These are phyloP conservation scores for Dorcus parallelipipedus DNA, from an alignment of 2,888 invertebrate species.

Conservation along the genomic window DNA sequence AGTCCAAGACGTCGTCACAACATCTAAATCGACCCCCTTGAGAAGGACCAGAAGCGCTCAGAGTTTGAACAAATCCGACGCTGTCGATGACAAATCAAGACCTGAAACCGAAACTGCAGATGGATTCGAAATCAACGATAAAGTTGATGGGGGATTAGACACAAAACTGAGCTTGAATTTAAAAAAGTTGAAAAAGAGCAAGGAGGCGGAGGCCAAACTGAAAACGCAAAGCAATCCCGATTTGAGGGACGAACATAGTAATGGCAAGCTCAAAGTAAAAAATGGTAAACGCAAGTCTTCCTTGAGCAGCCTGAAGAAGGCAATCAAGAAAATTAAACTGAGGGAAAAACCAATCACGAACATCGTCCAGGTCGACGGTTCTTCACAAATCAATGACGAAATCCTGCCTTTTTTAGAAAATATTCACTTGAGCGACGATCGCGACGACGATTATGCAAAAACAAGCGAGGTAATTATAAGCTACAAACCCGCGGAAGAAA, in stretches of 20 bases:
- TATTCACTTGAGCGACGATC: slow-evolving; percentile 7
- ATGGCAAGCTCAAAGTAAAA: slow-evolving; percentile 10
- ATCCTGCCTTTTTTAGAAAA: slow-evolving; percentile 18
- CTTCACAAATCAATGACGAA: slow-evolving; percentile 20
- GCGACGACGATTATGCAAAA: background rate
- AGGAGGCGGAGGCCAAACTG: slow-evolving; percentile 9
- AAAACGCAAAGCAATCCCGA: slow-evolving; percentile 8
- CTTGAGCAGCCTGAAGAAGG: slow-evolving; percentile 11
- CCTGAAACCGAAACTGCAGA: no score
- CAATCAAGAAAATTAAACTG: slow-evolving; percentile 13
- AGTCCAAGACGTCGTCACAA: no score
- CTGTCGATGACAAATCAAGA: no score
- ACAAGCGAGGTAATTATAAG: background rate
- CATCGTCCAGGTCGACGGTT: slow-evolving; percentile 26
- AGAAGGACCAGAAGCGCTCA: no score
- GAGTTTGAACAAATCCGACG: no score
- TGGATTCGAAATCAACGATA: background rate
- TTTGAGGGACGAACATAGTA: background rate
- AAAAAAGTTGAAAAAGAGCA: slow-evolving; percentile 15
- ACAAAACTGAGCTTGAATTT: slow-evolving; percentile 27
- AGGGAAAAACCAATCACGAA: slow-evolving; percentile 19
- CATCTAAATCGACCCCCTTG: no score
- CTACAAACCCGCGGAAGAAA: background rate
- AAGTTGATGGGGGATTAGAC: background rate
- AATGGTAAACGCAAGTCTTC: slow-evolving; percentile 13